Evolutionary conservation across 2,797 vertebrate genomes (phyloP).

Genomic region (Smutsia gigantea): DNA sequence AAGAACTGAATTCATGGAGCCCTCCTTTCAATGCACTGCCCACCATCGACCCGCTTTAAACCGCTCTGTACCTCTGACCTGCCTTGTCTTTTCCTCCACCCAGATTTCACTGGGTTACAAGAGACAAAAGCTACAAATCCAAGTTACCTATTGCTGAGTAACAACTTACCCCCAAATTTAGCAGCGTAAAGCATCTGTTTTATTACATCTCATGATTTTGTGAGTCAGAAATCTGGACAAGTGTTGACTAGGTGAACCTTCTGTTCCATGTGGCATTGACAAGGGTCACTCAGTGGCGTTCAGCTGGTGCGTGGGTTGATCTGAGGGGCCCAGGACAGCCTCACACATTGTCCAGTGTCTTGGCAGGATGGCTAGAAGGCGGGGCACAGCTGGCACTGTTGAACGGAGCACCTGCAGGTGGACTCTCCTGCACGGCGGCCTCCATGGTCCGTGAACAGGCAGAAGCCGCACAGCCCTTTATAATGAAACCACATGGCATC

Average conservation of each 20-base stretch:
- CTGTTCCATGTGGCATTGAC: accelerated
- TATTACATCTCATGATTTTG: neutral
- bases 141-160: accelerated
- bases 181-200: neutral
- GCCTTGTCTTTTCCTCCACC: neutral
- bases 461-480: neutral
- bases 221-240: neutral
- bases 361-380: neutral
- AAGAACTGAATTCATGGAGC: accelerated
- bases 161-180: neutral
- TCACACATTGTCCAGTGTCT: neutral
- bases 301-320: neutral
- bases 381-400: neutral
- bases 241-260: neutral
- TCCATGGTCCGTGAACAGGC: neutral
- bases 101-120: neutral
- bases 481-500: neutral
- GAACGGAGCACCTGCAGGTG: neutral
- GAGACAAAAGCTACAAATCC: neutral
- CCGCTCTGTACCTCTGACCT: neutral
- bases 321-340: too few relatives aligned
- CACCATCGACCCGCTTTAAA: neutral
- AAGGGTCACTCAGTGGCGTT: neutral
- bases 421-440: neutral
- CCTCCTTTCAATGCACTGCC: neutral